Percentiles rank a stretch among this genome's conserved stretches.
These are phyloP conservation scores for Apodemia mormo DNA, from an alignment of 2,888 invertebrate species.

Conservation along the genomic window DNA sequence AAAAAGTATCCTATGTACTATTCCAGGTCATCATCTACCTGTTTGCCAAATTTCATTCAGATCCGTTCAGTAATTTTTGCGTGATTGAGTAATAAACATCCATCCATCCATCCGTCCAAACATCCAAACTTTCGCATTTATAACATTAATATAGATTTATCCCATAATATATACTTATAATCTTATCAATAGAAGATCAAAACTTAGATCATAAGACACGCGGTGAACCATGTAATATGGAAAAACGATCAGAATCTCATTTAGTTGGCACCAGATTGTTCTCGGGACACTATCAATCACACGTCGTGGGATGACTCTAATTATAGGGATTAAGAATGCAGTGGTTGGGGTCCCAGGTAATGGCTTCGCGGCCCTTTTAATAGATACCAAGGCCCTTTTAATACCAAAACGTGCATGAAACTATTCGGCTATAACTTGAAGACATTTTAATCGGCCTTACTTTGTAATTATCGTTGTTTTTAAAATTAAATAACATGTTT, in stretches of 20 bases:
- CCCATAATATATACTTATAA: too few relatives aligned
- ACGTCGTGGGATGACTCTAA: slow-evolving; percentile 67
- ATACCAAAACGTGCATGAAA: slow-evolving; percentile 2
- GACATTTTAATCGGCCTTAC: slow-evolving; percentile 4
- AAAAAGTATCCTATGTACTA: too few relatives aligned
- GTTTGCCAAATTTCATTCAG: too few relatives aligned
- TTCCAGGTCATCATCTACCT: too few relatives aligned
- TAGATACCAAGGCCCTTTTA: slow-evolving; percentile 3
- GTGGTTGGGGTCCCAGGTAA: slow-evolving; percentile 60
- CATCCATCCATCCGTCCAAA: too few relatives aligned
- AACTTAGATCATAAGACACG: slow-evolving; percentile 37
- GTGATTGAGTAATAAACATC: too few relatives aligned
- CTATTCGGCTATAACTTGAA: slow-evolving; percentile 10
- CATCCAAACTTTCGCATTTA: too few relatives aligned
- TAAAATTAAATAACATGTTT: too few relatives aligned
- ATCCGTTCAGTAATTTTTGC: too few relatives aligned
- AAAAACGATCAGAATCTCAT: slow-evolving; percentile 67
- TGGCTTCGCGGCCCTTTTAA: slow-evolving; percentile 51
- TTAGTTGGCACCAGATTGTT: slow-evolving; percentile 50
- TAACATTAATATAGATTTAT: too few relatives aligned
- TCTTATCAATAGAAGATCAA: neutral
- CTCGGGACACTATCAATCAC: slow-evolving; percentile 70
- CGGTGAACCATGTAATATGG: slow-evolving; percentile 28
- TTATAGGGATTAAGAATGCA: slow-evolving; percentile 69
- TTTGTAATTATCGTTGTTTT: neutral